These are phyloP conservation scores for Lysandra coridon DNA, from an alignment of 2,888 invertebrate genomes.

Conservation along the genomic window DNA sequence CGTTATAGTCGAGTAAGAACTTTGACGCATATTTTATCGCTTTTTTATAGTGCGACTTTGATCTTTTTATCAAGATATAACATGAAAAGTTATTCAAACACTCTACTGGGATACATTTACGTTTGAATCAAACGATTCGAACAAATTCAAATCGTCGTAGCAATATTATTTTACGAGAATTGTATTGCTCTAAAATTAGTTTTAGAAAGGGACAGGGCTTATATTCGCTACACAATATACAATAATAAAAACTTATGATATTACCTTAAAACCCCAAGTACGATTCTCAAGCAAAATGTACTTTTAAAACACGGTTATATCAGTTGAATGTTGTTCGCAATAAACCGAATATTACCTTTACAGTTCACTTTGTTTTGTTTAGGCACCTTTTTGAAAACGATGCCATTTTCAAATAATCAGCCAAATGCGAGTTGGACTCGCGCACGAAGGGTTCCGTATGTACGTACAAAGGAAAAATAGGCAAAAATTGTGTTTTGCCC, in stretches of 20 bases:
- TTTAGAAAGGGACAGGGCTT: slow-evolving; percentile 27
- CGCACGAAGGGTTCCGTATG: too few relatives aligned
- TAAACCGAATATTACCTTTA: not conserved
- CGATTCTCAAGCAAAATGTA: not conserved
- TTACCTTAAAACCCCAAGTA: slow-evolving; percentile 19
- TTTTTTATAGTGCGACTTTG: slow-evolving; percentile 19
- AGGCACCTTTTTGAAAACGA: not conserved
- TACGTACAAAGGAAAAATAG: too few relatives aligned
- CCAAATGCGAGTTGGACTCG: too few relatives aligned
- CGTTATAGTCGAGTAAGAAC: not conserved
- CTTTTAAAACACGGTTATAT: slow-evolving; percentile 19
- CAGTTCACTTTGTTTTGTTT: not conserved
- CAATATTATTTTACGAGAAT: slow-evolving; percentile 27
- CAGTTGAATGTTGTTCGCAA: slow-evolving; percentile 14
- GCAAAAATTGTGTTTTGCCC: too few relatives aligned
- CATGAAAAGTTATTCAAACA: slow-evolving; percentile 1
- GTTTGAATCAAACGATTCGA: slow-evolving; percentile 13
- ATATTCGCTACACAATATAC: slow-evolving; percentile 11
- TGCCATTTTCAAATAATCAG: not conserved
- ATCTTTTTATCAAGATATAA: slow-evolving; percentile 12
- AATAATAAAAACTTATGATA: slow-evolving; percentile 29
- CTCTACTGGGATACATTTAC: slow-evolving; percentile 22
- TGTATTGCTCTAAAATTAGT: slow-evolving; percentile 29
- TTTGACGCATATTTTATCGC: slow-evolving; percentile 12
- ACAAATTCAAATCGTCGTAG: slow-evolving; percentile 21